These are phyloP conservation scores for Thalassophryne amazonica DNA, from an alignment of 2,797 vertebrate species.

Conservation along the genomic window DNA sequence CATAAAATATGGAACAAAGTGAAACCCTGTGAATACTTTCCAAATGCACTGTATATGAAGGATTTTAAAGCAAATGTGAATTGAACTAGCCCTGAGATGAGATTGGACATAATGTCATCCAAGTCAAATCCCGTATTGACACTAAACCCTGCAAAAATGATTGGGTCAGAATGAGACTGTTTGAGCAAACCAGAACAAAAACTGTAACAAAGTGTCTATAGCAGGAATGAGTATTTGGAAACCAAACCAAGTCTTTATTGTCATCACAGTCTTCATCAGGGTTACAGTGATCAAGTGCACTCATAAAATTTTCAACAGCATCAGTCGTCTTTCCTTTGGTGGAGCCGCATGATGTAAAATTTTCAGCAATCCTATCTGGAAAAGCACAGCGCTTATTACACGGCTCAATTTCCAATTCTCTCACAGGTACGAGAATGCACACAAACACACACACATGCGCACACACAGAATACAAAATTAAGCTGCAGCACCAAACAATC, in stretches of 20 bases:
- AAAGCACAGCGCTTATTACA: conserved; percentile 69
- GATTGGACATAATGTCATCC: conserved; percentile 47
- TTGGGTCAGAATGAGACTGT: conserved; percentile 11
- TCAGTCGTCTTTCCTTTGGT: conserved; percentile 63
- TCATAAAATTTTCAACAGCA: conserved; percentile 29
- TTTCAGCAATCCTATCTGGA: conserved; percentile 65
- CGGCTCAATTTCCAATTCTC: conserved; percentile 74
- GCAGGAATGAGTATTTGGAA: background rate
- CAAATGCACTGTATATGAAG: no score
- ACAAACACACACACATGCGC: conserved; percentile 26
- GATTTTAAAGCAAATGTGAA: conserved; percentile 31
- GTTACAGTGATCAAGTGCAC: conserved; percentile 46
- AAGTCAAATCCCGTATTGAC: conserved; percentile 49
- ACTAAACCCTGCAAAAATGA: conserved; percentile 35
- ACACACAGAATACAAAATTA: conserved; percentile 62
- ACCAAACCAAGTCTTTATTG: conserved; percentile 34
- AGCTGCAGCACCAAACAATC: conserved; percentile 58
- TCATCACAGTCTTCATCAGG: conserved; percentile 14
- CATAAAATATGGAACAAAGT: no score
- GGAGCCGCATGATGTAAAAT: conserved; percentile 61
- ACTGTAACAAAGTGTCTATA: background rate
- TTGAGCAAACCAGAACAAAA: conserved; percentile 11
- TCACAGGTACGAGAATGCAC: conserved; percentile 62
- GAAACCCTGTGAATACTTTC: no score
- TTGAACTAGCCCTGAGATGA: conserved; percentile 66